Base-by-base conservation (phyloP, 1,140 invertebrate species). In the Harpegnathos saltator region DNA sequence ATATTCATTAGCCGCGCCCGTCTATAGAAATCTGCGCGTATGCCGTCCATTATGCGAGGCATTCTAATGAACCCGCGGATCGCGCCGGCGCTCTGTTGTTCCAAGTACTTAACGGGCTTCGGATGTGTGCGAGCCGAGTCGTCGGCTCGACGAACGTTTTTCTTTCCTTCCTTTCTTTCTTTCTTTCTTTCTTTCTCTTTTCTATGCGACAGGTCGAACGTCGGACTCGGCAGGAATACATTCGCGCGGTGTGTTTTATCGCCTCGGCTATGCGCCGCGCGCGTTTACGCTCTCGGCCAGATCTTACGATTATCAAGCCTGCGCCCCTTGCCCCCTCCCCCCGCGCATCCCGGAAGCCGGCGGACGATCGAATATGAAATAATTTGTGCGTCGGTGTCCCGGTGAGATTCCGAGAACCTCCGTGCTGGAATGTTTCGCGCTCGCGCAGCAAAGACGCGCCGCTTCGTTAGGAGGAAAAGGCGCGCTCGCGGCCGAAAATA, bases 41-140 rank as follows among this genome's bases (percentile, higher is more conserved):
- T 65, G 72, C 29, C 72, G 33, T 69, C 85, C 85, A 83, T 86
- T 87, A 87, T 83, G 85, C 81, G 59, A 56, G 54, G 54, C 48
- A 68, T 59, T 71, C 85, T 86, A 87, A 87, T 68, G 85, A 86
- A 68, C 68, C 56, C 66, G 54, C 12, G 15, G 50, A 81, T 44
- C 69, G 14, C 50, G 54, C 65, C n/a, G 65, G 33, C 26, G 52
- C 17, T 69, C 65, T 80, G 75, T 80, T 80, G 75, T 80, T 80
- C 65, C 17, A 80, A 80, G 65, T 71, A 80, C 14, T 80, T 80
- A 80, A 80, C 75, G 75, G 75, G 1, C 38, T 9, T 15, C 52
- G 38, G 11, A n/a, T n/a, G n/a, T 44, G 38, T 44, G 11, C 38
- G 22, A 33, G 58, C 3, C 24, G 50, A 58, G 54, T n/a, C 65